A percentile compares a stretch with the other conserved stretches of the same genome.
These are phyloP conservation scores for Nyctereutes procyonoides DNA, from an alignment of 2,113 vertebrate genomes.

Conservation along the genomic window DNA sequence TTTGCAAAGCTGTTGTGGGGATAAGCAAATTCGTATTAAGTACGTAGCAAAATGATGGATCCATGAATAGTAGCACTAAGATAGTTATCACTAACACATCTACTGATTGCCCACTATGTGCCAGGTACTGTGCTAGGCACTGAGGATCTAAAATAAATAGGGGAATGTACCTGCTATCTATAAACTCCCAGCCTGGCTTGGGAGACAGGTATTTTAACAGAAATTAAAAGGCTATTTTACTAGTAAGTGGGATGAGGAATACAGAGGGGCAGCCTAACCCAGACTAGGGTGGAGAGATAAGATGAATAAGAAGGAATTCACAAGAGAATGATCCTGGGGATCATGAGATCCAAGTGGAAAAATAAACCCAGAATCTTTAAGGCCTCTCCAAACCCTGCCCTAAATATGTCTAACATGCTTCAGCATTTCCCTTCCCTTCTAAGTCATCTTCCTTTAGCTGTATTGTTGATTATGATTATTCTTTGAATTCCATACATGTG, in stretches of 20 bases:
- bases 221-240: neutral
- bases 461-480: neutral
- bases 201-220: neutral
- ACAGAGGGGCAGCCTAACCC: neutral
- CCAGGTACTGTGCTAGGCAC: neutral
- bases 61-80: neutral
- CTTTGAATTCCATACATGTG: neutral
- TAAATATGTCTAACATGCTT: neutral
- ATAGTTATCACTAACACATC: neutral
- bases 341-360: neutral
- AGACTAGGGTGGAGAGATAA: neutral
- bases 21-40: neutral
- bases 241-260: neutral
- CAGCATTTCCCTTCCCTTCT: neutral
- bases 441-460: neutral
- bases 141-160: neutral
- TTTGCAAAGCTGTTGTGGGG: neutral
- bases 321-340: neutral
- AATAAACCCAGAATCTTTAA: constrained; percentile 4
- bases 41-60: neutral
- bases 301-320: neutral
- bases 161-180: neutral
- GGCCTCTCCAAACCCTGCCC: neutral
- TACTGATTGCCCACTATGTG: neutral
- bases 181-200: neutral